Base-by-base conservation (phyloP, 2,797 vertebrate genomes). In the Dicrostonyx torquatus region DNA sequence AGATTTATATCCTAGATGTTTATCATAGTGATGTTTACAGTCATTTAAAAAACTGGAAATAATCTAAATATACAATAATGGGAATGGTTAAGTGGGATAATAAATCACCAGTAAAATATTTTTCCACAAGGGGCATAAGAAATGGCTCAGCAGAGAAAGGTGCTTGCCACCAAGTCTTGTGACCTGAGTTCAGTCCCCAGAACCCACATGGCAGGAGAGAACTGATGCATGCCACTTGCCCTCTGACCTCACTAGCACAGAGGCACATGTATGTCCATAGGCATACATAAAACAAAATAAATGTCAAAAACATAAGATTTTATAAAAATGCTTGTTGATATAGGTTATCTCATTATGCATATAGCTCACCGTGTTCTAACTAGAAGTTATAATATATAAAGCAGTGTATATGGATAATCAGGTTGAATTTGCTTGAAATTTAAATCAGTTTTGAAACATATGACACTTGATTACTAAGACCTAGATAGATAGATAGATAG, bases 1-100 rank as follows among this genome's bases (percentile, higher is more conserved):
- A 92, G 68, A 80, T 79, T 79, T 29, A 68, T 79, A 68, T 29
- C 62, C 64, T 73, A 91, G 66, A 37, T 93, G 55, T 43, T 87
- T 29, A 82, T 84, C 68, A 78, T 1, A 8, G 34, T 76, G 48
- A 94, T 75, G 84, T 75, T 94, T 83, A 75, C 45, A 29, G 45
- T 62, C 83, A 48, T 43, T 18, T 78, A 79, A 80, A 77, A 95
- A 93, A 82, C 64, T 73, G 8, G 55, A 95, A 92, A 97, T 85
- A 64, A 90, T 31, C 55, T 91, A 93, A 93, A 93, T 91, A 87
- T 64, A 48, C 70, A 91, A 70, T 68, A 94, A 87, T 43, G 13
- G 93, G 11, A 93, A 79, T 87, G 34, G 80, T n/a, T 90, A 88
- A 79, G 66, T 91, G 40, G 64, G n/a, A 89, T 18, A 94, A n/a